Evolutionary conservation across 2,113 vertebrate genomes (phyloP).

Genomic region (Ardeotis arabs): DNA sequence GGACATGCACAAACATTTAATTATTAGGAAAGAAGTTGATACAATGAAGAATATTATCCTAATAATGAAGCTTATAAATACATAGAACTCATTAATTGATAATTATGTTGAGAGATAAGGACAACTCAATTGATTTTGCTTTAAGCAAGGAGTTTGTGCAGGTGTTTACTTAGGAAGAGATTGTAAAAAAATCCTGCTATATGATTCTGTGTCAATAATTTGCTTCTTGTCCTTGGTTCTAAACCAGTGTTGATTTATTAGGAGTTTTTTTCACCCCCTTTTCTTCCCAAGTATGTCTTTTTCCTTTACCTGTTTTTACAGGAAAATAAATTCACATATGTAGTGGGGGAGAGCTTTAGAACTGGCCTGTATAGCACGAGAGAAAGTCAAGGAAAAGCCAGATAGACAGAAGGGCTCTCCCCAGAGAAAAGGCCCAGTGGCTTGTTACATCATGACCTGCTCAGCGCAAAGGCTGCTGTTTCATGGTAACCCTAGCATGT

Average conservation of each 20-base stretch:
- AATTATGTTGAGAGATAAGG: conserved; percentile 26
- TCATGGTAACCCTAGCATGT: accelerated
- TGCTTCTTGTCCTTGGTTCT: neutral
- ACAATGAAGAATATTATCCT: conserved; percentile 11
- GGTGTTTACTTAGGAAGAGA: neutral
- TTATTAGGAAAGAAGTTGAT: conserved; percentile 32
- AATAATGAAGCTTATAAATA: conserved; percentile 46
- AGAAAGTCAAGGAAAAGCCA: neutral
- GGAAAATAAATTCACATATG: neutral
- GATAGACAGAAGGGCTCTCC: neutral
- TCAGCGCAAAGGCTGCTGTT: neutral
- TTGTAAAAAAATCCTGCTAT: neutral
- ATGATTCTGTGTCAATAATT: neutral
- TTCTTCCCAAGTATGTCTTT: neutral
- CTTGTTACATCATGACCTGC: accelerated
- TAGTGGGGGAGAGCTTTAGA: neutral
- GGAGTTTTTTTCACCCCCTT: neutral
- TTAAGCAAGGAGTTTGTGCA: neutral
- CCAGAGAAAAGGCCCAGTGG: accelerated
- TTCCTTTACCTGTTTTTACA: neutral
- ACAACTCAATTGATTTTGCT: conserved; percentile 26
- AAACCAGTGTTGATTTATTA: neutral
- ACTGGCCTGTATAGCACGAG: neutral
- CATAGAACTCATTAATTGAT: conserved; percentile 29
- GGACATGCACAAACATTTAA: conserved; percentile 2